Percentiles rank a stretch among this genome's conserved stretches.
Evolutionary conservation across 2,113 vertebrate species (phyloP).

Genomic region (Dromiciops gliroides): DNA sequence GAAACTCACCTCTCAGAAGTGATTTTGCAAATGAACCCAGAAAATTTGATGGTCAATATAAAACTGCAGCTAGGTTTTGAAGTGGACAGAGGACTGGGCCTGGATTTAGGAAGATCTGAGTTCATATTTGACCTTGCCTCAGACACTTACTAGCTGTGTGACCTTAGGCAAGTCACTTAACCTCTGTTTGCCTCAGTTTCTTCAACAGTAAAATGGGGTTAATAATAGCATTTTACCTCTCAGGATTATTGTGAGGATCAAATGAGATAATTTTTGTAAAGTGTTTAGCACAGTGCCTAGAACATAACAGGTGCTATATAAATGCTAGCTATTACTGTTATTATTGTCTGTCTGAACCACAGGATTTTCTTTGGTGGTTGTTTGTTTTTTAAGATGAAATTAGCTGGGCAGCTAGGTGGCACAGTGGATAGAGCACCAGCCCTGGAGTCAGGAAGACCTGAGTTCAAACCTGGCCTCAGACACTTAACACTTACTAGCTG

Average conservation of each 20-base stretch:
- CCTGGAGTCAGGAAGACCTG: too few relatives aligned
- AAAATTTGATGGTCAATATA: neutral
- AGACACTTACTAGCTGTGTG: neutral
- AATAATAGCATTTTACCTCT: neutral
- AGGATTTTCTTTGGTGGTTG: neutral
- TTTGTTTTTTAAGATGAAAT: neutral
- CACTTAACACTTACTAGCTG: too few relatives aligned
- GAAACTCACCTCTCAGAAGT: neutral
- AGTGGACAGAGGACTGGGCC: too few relatives aligned
- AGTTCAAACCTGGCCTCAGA: too few relatives aligned
- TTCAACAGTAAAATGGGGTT: neutral
- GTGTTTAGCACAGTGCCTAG: neutral
- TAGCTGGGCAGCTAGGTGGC: too few relatives aligned
- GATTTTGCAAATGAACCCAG: neutral
- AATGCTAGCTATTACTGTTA: neutral
- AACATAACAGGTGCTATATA: neutral
- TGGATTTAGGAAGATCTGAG: neutral
- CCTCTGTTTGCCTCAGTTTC: neutral
- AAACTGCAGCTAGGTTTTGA: neutral
- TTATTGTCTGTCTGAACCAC: neutral
- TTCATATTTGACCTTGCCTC: neutral
- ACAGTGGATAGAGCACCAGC: too few relatives aligned
- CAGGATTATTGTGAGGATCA: neutral
- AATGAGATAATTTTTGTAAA: neutral
- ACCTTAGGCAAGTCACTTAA: neutral